Evolutionary conservation across 2,113 vertebrate genomes (phyloP).

Genomic region (Callionymus lyra): DNA sequence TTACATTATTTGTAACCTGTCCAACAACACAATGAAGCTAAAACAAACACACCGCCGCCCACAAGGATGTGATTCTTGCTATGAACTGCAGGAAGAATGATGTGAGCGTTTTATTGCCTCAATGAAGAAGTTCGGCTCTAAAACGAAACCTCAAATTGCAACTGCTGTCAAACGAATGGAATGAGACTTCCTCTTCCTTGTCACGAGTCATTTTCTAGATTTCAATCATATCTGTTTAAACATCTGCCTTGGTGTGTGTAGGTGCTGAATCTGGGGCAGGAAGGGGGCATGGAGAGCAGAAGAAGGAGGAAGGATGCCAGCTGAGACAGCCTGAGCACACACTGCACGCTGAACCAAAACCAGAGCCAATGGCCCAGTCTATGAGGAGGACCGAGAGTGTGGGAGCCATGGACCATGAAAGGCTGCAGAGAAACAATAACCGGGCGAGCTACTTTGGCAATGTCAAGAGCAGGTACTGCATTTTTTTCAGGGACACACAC

Average conservation of each 20-base stretch:
- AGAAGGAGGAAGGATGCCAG: constrained; percentile 45
- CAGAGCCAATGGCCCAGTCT: constrained; percentile 47
- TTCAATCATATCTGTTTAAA: constrained; percentile 6
- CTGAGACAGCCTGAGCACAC: constrained; percentile 26
- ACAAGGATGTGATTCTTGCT: constrained; percentile 4
- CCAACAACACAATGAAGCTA: neutral
- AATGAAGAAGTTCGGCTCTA: too few relatives aligned
- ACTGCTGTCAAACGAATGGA: too few relatives aligned
- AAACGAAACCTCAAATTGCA: too few relatives aligned
- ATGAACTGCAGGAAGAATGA: constrained; percentile 5
- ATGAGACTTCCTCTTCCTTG: constrained; percentile 15
- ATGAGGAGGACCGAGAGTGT: constrained; percentile 29
- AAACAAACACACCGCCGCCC: constrained; percentile 6
- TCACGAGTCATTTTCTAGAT: constrained; percentile 14
- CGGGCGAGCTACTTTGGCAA: constrained; percentile 67
- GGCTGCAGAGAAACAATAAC: constrained; percentile 46
- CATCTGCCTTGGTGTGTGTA: constrained; percentile 17
- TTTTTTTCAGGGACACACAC: too few relatives aligned
- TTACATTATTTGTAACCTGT: too few relatives aligned
- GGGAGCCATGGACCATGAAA: constrained; percentile 45
- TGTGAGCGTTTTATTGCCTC: neutral
- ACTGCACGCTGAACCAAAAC: constrained; percentile 4
- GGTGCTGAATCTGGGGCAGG: constrained; percentile 28
- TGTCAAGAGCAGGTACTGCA: constrained; percentile 66
- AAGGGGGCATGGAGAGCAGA: constrained; percentile 43